These are phyloP conservation scores for Athene noctua DNA, from an alignment of 2,113 vertebrate genomes.

Conservation along the genomic window DNA sequence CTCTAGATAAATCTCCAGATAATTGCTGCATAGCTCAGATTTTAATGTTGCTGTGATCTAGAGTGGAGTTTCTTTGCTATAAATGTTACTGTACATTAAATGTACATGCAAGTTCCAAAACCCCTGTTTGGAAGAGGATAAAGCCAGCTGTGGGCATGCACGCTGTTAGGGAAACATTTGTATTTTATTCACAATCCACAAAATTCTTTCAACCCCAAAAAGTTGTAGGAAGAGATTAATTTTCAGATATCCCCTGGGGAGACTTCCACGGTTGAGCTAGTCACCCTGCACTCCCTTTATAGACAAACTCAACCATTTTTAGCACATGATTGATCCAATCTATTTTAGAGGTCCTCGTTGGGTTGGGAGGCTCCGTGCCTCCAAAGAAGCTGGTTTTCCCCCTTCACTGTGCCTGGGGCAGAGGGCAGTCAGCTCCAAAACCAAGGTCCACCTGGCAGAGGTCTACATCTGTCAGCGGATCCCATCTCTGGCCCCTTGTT, in stretches of 20 bases:
- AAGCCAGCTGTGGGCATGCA: not conserved
- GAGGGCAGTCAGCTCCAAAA: not conserved
- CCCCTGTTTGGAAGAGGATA: rapidly evolving
- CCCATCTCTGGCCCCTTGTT: not conserved
- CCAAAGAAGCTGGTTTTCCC: not conserved
- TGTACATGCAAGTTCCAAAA: not conserved
- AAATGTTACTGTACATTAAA: not conserved
- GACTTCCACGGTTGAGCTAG: not conserved
- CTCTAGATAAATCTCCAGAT: not conserved
- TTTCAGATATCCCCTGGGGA: not conserved
- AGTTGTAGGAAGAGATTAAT: conserved; percentile 16
- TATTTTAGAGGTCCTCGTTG: not conserved
- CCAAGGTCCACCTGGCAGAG: not conserved
- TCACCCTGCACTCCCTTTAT: not conserved
- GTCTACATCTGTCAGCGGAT: not conserved
- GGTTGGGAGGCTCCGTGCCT: not conserved
- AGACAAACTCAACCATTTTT: not conserved
- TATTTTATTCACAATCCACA: conserved; percentile 14
- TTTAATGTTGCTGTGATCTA: not conserved
- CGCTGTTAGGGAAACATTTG: not conserved
- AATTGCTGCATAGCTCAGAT: not conserved
- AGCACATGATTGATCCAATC: not conserved
- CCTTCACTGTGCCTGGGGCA: not conserved
- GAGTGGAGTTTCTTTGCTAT: not conserved
- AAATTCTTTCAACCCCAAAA: not conserved